A percentile compares a stretch with the other conserved stretches of the same genome.
Evolutionary conservation across 2,113 vertebrate genomes (phyloP).

Genomic region (Macquaria ambigua): DNA sequence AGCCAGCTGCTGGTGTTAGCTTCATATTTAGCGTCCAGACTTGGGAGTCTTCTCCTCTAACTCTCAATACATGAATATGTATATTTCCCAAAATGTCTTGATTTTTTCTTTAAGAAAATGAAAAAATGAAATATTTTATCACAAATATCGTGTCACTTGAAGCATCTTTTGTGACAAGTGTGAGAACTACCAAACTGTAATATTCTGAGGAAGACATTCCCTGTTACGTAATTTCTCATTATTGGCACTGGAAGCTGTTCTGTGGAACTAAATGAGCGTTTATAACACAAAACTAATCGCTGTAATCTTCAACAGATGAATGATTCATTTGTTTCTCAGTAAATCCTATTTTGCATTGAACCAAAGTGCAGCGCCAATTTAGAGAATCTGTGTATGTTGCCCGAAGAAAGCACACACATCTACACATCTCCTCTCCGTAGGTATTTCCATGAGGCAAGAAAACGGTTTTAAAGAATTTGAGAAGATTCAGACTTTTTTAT

Average conservation of each 20-base stretch:
- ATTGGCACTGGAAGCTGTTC: not conserved
- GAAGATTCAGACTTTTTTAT: not conserved
- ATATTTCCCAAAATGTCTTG: no score
- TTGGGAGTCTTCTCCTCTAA: no score
- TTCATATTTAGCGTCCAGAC: not conserved
- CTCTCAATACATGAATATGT: no score
- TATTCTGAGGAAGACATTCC: not conserved
- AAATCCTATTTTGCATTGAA: not conserved
- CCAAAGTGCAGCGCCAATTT: not conserved
- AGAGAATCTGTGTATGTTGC: not conserved
- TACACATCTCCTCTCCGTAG: not conserved
- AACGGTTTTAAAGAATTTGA: slow-evolving; percentile 7
- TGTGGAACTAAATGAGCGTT: not conserved
- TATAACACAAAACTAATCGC: not conserved
- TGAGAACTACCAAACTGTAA: not conserved
- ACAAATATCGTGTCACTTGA: not conserved
- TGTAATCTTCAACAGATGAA: not conserved
- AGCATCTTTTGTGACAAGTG: not conserved
- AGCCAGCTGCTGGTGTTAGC: not conserved
- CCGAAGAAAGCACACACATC: not conserved
- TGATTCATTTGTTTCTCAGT: not conserved
- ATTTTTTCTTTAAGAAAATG: no score
- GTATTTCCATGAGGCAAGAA: slow-evolving; percentile 7
- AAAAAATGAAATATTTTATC: no score
- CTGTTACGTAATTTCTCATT: not conserved